These are phyloP conservation scores for Thymallus thymallus DNA, from an alignment of 2,113 vertebrate species.

Conservation along the genomic window DNA sequence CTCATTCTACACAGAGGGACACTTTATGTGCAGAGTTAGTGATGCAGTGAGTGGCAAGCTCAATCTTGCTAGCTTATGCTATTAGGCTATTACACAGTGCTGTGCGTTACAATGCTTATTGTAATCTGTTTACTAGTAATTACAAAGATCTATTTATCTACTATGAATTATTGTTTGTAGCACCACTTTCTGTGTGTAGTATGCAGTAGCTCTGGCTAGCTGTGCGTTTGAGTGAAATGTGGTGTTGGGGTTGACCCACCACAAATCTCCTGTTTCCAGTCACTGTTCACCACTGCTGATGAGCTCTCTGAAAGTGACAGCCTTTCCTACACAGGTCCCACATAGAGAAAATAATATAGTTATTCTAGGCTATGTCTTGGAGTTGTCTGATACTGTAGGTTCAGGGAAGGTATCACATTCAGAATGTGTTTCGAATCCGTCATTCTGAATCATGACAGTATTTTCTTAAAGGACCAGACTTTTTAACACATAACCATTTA, in stretches of 20 bases:
- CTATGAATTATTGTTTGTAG: too few relatives aligned
- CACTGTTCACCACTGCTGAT: not conserved
- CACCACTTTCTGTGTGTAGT: too few relatives aligned
- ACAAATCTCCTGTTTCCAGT: not conserved
- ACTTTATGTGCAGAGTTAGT: not conserved
- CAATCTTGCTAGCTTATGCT: constrained; percentile 9
- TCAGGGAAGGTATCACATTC: too few relatives aligned
- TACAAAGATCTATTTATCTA: too few relatives aligned
- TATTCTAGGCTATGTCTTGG: not conserved
- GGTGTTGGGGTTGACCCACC: not conserved
- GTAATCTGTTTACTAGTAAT: too few relatives aligned
- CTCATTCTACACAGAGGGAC: constrained; percentile 33
- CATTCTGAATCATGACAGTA: too few relatives aligned
- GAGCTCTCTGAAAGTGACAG: not conserved
- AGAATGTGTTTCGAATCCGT: too few relatives aligned
- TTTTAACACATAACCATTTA: too few relatives aligned
- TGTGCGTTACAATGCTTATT: too few relatives aligned
- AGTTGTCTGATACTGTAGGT: not conserved
- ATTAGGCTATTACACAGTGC: too few relatives aligned
- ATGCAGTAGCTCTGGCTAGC: too few relatives aligned
- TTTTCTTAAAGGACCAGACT: too few relatives aligned
- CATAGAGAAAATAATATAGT: not conserved
- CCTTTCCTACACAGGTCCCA: not conserved
- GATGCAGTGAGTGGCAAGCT: not conserved
- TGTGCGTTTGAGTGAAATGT: not conserved